Percentiles rank a stretch among this genome's conserved stretches.
Evolutionary conservation across 2,113 vertebrate species (phyloP).

Genomic region (Aptenodytes forsteri): DNA sequence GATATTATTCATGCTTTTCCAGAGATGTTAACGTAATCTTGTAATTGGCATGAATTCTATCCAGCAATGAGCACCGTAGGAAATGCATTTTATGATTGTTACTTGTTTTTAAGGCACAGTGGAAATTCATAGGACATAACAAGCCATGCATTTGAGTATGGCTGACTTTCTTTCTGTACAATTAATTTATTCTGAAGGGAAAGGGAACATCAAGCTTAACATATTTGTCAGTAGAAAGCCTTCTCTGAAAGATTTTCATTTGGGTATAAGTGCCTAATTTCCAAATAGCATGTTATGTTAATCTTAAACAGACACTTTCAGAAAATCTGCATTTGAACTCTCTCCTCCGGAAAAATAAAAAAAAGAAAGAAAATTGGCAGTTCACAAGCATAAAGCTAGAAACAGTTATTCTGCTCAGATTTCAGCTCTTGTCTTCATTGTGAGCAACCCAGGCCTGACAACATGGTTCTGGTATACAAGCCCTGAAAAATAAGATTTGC

Average conservation of each 20-base stretch:
- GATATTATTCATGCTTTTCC: background rate
- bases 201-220: background rate
- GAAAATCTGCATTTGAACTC: background rate
- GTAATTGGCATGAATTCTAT: background rate
- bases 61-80: background rate
- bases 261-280: background rate
- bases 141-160: background rate
- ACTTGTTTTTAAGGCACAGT: constrained; percentile 4
- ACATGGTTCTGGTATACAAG: background rate
- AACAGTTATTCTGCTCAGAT: background rate
- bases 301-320: background rate
- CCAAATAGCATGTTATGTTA: background rate
- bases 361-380: background rate
- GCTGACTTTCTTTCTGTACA: background rate
- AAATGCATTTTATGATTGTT: constrained; percentile 5
- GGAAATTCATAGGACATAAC: constrained; percentile 20
- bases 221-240: background rate
- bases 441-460: background rate
- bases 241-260: background rate
- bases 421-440: background rate
- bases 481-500: background rate
- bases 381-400: background rate
- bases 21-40: background rate
- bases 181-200: constrained; percentile 22
- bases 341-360: background rate